Evolutionary conservation across 2,888 invertebrate species (phyloP), one percentile per base, ranked within the genome.

Genomic region (Liposcelis brunnea): DNA sequence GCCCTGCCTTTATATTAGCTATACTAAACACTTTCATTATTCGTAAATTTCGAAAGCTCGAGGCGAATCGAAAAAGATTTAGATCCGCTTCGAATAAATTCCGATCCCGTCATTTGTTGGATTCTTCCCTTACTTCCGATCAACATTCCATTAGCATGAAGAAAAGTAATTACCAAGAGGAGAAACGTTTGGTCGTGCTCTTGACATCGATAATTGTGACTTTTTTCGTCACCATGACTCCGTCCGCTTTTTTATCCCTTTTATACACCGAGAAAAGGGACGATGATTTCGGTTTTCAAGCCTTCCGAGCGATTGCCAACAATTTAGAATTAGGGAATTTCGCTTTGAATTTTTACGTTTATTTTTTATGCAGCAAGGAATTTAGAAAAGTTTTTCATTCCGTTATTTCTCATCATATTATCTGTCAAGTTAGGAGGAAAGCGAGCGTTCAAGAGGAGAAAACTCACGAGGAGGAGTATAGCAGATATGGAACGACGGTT

Each of bases 301-400:
- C 65, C 12, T 65, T 67, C 51, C 58, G 66, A 36, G 65, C 67
- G 7, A 55, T 64, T 31, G 63, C 65, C 7, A 68, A 69, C 50
- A 52, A 61, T 31, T 50, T 67, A 42, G 68, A 69, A 50, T 57
- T 68, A 43, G 60, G 65, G 45, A 68, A 68, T 53, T 68, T 66
- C 51, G 64, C 68, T 2, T 58, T 67, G 49, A 69, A 69, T 52
- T 68, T 69, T 51, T 68, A 67, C 56, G 58, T 69, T 44, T 64
- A 63, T 49, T 60, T 62, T 46, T 52, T 62, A 47, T 62, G 62
- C 49, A 62, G 62, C 47, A 60, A 61, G 35, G 62, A 63, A 46
- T 61, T 63, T 42, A 50, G 63, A 5, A 52, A 53, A 32, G 57
- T 54, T 47, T 55, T 57, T 45, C 51, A 55, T 42, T 35, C 40